Evolutionary conservation across 2,888 invertebrate genomes (phyloP).

Genomic region (Pachymerium ferrugineum): DNA sequence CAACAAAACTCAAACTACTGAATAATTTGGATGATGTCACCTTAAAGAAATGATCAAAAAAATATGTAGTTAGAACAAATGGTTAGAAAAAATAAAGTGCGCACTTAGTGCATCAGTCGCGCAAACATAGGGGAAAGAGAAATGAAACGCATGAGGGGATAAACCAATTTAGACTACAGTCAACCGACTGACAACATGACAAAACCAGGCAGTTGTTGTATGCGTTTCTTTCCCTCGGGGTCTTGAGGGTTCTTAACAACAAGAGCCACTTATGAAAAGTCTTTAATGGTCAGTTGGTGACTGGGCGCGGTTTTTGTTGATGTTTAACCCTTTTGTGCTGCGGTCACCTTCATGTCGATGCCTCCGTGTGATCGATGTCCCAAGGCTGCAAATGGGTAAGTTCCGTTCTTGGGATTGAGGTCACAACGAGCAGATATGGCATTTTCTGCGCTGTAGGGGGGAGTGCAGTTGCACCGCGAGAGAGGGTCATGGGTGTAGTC

Average conservation of each 20-base stretch:
- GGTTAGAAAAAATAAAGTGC: background rate
- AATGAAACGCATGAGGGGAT: too few relatives aligned
- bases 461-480: conserved; percentile 60
- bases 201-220: too few relatives aligned
- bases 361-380: conserved; percentile 65
- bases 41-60: conserved; percentile 38
- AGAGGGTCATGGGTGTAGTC: conserved; percentile 63
- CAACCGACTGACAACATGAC: too few relatives aligned
- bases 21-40: conserved; percentile 43
- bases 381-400: conserved; percentile 62
- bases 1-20: conserved; percentile 37
- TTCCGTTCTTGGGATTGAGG: conserved; percentile 64
- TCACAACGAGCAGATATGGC: conserved; percentile 66
- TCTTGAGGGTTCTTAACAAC: too few relatives aligned
- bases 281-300: too few relatives aligned
- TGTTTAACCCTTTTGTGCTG: too few relatives aligned
- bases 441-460: conserved; percentile 67
- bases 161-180: too few relatives aligned
- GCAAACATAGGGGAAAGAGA: too few relatives aligned
- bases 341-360: conserved; percentile 63
- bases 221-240: too few relatives aligned
- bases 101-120: too few relatives aligned
- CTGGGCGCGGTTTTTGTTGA: too few relatives aligned
- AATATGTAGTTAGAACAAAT: background rate
- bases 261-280: too few relatives aligned